Conservation (phyloP, 2,113 vertebrate species). For the Formicarius rufipectus region DNA sequence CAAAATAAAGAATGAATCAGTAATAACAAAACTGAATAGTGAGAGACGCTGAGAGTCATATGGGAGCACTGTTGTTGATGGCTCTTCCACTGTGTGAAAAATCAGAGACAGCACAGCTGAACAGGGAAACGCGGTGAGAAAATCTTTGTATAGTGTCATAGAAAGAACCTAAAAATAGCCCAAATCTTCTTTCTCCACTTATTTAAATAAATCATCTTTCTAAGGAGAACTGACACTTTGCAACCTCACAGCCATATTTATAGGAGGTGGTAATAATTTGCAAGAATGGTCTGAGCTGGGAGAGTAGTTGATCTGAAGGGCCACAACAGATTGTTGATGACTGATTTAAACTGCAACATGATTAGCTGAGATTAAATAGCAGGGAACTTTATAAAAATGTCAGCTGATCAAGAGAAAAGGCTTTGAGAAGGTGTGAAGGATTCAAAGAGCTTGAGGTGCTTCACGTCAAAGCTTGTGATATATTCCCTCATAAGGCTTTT, state of each 20-base stretch:
- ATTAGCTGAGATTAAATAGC: conserved; percentile 6
- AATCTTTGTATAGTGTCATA: background rate
- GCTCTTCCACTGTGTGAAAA: background rate
- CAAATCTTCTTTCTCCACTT: conserved; percentile 12
- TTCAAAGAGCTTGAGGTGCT: background rate
- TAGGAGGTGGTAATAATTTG: conserved; percentile 46
- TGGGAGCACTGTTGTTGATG: background rate
- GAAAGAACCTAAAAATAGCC: conserved; percentile 41
- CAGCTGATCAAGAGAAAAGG: conserved; percentile 33
- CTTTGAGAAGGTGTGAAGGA: conserved; percentile 36
- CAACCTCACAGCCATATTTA: conserved; percentile 32
- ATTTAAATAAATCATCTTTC: conserved; percentile 49
- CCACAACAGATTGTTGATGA: background rate
- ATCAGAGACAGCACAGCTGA: background rate
- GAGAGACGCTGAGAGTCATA: background rate
- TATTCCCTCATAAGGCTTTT: background rate
- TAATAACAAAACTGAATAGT: background rate
- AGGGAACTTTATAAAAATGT: conserved; percentile 34
- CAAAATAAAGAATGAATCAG: background rate
- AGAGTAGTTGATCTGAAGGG: conserved; percentile 19
- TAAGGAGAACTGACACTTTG: conserved; percentile 21
- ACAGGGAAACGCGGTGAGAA: background rate
- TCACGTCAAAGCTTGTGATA: background rate
- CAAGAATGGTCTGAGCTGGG: conserved; percentile 36
- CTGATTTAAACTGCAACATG: conserved; percentile 5